Base-by-base conservation (phyloP, 1,140 invertebrate species). In the Drosophila punjabiensis region DNA sequence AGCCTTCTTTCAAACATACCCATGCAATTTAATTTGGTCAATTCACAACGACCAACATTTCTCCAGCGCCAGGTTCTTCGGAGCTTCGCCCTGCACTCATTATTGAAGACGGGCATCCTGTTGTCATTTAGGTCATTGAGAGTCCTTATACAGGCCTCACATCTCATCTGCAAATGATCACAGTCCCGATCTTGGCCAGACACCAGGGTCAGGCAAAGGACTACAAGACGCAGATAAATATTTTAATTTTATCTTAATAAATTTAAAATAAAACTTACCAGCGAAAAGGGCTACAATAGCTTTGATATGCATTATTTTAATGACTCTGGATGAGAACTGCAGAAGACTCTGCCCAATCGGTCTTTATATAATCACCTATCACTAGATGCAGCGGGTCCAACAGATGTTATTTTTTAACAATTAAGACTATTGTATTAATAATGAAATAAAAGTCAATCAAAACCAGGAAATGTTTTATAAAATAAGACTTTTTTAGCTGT, bases 361-460 rank as follows among this genome's bases (percentile, higher is more conserved):
- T 28, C 47, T 74, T 74, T 74, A 74, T 74, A 74, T 74, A 74
- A 69, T 39, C 39, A 68, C 55, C 28, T 30, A 5, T 43, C n/a
- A 13, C 45, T 11, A 61, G 14, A 50, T n/a, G 9, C 1, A 18
- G 5, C 8, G 5, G 10, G 6, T 8, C 20, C 5, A 9, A 14
- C 50, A 71, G 45, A 35, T 73, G 69, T 52, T 53, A n/a, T n/a
- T n/a, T 62, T 4, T 6, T 24, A 37, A 53, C 35, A 39, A 56
- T 56, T 2, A 28, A 20, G 13, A 11, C 1, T 41, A 16, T 30
- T 6, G 2, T 39, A 14, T 13, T 56, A 14, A 33, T 16, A 18
- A 52, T 6, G 16, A 0, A 30, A 37, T 64, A 65, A 64, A 48
- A 32, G n/a, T 16, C 13, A 4, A 16, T 67, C 9, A 14, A 39